A percentile compares a stretch with the other conserved stretches of the same genome.
phyloP scores from a whole-genome alignment of 2,888 invertebrate species.

The Lasioglossum villosulum region DNA sequence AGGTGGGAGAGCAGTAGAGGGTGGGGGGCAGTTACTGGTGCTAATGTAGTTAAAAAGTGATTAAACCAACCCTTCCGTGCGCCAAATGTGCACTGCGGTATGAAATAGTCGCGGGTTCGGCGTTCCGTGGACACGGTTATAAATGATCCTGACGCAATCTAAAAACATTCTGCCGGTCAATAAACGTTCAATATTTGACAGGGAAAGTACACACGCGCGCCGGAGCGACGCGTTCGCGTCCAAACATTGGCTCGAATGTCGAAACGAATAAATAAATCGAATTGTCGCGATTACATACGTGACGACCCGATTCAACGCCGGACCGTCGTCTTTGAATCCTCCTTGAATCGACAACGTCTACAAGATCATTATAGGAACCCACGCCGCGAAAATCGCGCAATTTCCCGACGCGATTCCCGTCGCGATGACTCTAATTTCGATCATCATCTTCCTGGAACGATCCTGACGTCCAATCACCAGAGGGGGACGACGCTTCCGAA shows the following conservation, averaged over 20 bases:
- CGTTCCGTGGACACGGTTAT: slow-evolving; percentile 48
- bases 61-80: slow-evolving; percentile 72
- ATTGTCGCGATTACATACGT: slow-evolving; percentile 22
- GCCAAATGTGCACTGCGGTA: slow-evolving; percentile 64
- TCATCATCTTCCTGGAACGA: slow-evolving; percentile 31
- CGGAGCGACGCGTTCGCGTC: background rate
- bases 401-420: slow-evolving; percentile 49
- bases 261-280: slow-evolving; percentile 30
- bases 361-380: background rate
- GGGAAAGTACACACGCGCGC: background rate
- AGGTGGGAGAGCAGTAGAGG: slow-evolving; percentile 16
- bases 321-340: background rate
- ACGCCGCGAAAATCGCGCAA: slow-evolving; percentile 66
- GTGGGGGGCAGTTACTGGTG: slow-evolving; percentile 62
- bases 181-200: slow-evolving; percentile 28
- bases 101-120: slow-evolving; percentile 61
- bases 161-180: slow-evolving; percentile 43
- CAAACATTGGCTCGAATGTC: slow-evolving; percentile 2
- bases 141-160: slow-evolving; percentile 62
- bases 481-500: slow-evolving; percentile 9
- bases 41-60: slow-evolving; percentile 76
- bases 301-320: slow-evolving; percentile 20
- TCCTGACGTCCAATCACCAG: slow-evolving; percentile 50
- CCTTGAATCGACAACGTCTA: background rate
- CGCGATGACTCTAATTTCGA: slow-evolving; percentile 55